Evolutionary conservation across 2,113 vertebrate species (phyloP), one percentile per base, ranked within the genome.

Genomic region (Eulacestoma nigropectus): DNA sequence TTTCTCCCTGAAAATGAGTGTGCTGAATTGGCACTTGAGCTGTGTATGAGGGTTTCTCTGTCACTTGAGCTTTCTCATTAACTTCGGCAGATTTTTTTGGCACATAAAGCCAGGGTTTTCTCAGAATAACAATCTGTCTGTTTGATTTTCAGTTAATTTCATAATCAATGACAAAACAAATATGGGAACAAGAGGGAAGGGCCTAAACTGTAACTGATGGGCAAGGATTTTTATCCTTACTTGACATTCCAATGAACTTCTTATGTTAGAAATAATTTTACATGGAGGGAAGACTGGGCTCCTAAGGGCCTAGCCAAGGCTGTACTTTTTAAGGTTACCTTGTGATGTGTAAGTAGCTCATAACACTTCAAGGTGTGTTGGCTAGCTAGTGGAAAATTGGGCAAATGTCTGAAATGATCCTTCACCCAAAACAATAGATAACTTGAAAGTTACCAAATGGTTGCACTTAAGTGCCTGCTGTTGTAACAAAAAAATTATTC

Each of bases 381-480:
- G 12, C 53, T 79, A 52, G 19, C 32, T 80, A 19, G 49, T 69
- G n/a, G 27, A 80, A 65, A 39, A 49, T 6, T 21, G 21, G 25
- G 32, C 11, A 74, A 77, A 62, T 39, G 26, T 73, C 10, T 60
- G n/a, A 75, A 39, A 44, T 64, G 19, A 30, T 42, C 13, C 33
- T 84, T 81, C 49, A 47, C 9, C 16, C 22, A 52, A 47, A 49
- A 50, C 26, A 74, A 39, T 19, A 74, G 55, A 12, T 55, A 57
- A 46, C 4, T 60, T 80, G 26, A 44, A 47, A 62, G 9, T 35
- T 82, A 53, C 13, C 2, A 1, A 67, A 44, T 68, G 25, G 6
- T 42, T 84, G 7, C 37, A 37, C 0, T 0, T 46, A 64, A 53
- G 1, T 35, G 17, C 30, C 19, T 67, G 29, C 29, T 89, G 6